Conservation (phyloP, 2,797 vertebrate species). For the Syndactyla subalaris region DNA sequence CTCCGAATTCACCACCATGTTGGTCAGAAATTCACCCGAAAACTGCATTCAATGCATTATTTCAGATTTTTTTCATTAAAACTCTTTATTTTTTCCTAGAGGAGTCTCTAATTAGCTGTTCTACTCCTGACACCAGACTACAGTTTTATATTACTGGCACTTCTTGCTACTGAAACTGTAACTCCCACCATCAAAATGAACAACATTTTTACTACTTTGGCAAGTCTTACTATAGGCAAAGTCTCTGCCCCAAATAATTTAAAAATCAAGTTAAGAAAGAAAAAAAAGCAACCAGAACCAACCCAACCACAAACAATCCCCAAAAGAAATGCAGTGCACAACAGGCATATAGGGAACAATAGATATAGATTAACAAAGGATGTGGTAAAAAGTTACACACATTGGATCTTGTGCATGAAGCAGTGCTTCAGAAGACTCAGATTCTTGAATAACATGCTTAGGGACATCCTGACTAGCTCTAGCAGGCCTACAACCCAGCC, state of each 20-base stretch:
- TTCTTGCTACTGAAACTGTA: background rate
- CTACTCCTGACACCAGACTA: background rate
- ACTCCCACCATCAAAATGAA: background rate
- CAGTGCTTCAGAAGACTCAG: background rate
- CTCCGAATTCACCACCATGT: background rate
- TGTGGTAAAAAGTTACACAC: background rate
- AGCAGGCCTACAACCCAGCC: background rate
- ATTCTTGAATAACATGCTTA: background rate
- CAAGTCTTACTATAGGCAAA: background rate
- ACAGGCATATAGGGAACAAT: background rate
- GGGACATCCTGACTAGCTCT: background rate
- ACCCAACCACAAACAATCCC: background rate
- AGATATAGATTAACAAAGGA: background rate
- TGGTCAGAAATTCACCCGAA: background rate
- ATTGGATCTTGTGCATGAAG: background rate
- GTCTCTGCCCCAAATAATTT: background rate
- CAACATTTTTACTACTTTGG: rapidly evolving
- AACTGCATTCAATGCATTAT: background rate
- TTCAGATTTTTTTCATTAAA: background rate
- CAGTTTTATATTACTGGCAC: background rate
- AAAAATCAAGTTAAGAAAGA: background rate
- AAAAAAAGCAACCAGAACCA: background rate
- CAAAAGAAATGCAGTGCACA: background rate
- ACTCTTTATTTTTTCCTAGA: background rate
- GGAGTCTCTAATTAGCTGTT: background rate